Percentiles rank a stretch among this genome's conserved stretches.
Evolutionary conservation across 2,113 vertebrate species (phyloP).

Genomic region (Thalassoma bifasciatum): DNA sequence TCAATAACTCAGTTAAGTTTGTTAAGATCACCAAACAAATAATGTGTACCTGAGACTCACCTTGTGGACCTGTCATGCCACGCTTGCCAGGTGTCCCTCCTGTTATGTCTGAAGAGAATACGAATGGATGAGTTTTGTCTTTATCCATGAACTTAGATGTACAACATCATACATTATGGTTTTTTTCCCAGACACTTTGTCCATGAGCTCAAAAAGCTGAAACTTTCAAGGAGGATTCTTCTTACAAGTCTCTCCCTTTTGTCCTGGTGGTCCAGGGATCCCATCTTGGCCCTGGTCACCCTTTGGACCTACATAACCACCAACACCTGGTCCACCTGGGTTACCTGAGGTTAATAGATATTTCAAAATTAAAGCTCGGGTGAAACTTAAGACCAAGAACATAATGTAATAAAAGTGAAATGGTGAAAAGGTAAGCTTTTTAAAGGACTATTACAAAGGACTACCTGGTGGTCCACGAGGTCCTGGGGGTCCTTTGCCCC

Average conservation of each 20-base stretch:
- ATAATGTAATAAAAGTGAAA: too few species aligned
- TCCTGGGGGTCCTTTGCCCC: slow-evolving; percentile 61
- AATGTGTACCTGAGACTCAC: slow-evolving; percentile 55
- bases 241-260: slow-evolving; percentile 86
- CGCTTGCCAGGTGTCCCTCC: slow-evolving; percentile 47
- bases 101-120: slow-evolving; percentile 32
- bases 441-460: slow-evolving; percentile 1
- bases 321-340: slow-evolving; percentile 78
- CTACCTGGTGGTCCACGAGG: slow-evolving; percentile 58
- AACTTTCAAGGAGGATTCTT: slow-evolving; percentile 1
- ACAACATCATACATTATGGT: background rate
- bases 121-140: slow-evolving; percentile 2
- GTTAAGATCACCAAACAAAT: background rate
- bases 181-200: background rate
- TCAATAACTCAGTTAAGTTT: background rate
- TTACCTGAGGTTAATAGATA: slow-evolving; percentile 70
- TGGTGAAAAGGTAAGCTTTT: background rate
- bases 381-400: background rate
- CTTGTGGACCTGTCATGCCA: slow-evolving; percentile 67
- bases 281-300: slow-evolving; percentile 87
- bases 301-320: slow-evolving; percentile 82
- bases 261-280: slow-evolving; percentile 84
- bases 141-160: background rate
- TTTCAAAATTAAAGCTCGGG: background rate
- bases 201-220: background rate